Evolutionary conservation across 2,797 vertebrate species (phyloP).

Genomic region (Cossypha dichroa): DNA sequence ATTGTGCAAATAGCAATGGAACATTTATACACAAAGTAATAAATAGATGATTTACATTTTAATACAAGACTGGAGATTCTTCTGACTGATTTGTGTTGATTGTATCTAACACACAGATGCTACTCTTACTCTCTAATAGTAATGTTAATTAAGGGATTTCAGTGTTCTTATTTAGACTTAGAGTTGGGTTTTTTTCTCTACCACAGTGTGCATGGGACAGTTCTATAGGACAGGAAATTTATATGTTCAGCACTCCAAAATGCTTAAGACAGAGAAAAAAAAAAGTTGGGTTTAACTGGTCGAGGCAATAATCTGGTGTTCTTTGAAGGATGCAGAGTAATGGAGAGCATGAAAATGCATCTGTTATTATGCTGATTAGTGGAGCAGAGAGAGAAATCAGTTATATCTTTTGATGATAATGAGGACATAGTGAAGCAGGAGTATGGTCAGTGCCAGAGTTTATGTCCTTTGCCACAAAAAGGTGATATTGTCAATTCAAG

Average conservation of each 20-base stretch:
- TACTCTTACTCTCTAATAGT: background rate
- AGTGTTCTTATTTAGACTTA: slow-evolving; percentile 4
- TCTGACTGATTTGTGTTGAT: slow-evolving; percentile 25
- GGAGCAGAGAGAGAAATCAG: background rate
- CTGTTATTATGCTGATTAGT: background rate
- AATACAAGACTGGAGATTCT: background rate
- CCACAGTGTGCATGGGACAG: background rate
- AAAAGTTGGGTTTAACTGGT: background rate
- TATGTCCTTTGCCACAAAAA: background rate
- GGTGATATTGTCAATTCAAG: background rate
- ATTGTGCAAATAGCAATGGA: slow-evolving; percentile 49
- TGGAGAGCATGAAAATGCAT: background rate
- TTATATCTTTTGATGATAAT: background rate
- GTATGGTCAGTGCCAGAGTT: background rate
- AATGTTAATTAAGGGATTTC: slow-evolving; percentile 26
- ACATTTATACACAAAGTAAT: slow-evolving; percentile 42
- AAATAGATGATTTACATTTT: slow-evolving; percentile 34
- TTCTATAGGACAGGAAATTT: background rate
- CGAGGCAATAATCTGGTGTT: background rate
- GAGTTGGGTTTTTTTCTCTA: background rate
- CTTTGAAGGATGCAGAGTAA: background rate
- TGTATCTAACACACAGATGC: background rate
- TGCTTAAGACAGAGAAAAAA: background rate
- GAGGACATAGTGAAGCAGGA: background rate
- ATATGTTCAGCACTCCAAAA: background rate